phyloP scores from a whole-genome alignment of 2,113 vertebrate species.

The Syrmaticus mikado region DNA sequence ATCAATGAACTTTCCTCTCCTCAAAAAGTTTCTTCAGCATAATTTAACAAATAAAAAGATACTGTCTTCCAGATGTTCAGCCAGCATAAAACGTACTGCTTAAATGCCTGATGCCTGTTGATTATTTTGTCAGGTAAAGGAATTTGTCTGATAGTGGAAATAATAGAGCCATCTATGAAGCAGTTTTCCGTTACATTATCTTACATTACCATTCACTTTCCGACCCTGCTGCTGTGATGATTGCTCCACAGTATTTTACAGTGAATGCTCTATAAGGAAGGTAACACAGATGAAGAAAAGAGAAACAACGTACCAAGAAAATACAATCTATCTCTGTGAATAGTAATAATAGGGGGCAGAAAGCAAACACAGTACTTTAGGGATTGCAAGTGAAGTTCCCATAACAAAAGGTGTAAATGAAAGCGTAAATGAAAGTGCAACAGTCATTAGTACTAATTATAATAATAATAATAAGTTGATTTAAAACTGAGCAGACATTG shows the following conservation, averaged over 20 bases:
- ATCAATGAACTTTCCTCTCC: not conserved
- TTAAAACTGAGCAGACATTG: not conserved
- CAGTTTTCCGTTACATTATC: not conserved
- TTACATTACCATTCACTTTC: not conserved
- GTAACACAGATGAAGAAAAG: not conserved
- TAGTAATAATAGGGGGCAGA: not conserved
- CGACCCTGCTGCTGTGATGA: not conserved
- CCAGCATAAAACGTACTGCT: not conserved
- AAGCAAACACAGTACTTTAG: not conserved
- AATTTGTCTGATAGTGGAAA: not conserved
- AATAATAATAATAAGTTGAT: not conserved
- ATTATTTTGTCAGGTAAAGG: not conserved
- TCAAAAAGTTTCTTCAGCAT: constrained; percentile 11
- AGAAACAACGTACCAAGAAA: not conserved
- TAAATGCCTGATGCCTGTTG: not conserved
- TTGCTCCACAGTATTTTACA: not conserved
- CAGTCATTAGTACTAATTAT: not conserved
- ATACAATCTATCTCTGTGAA: not conserved
- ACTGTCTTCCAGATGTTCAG: not conserved
- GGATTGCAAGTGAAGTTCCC: not conserved
- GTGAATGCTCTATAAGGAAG: not conserved
- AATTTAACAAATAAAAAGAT: not conserved
- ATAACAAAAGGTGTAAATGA: not conserved
- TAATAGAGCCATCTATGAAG: not conserved
- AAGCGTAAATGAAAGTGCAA: not conserved